Base-by-base conservation (phyloP, 2,113 vertebrate genomes). In the Oryzias melastigma region DNA sequence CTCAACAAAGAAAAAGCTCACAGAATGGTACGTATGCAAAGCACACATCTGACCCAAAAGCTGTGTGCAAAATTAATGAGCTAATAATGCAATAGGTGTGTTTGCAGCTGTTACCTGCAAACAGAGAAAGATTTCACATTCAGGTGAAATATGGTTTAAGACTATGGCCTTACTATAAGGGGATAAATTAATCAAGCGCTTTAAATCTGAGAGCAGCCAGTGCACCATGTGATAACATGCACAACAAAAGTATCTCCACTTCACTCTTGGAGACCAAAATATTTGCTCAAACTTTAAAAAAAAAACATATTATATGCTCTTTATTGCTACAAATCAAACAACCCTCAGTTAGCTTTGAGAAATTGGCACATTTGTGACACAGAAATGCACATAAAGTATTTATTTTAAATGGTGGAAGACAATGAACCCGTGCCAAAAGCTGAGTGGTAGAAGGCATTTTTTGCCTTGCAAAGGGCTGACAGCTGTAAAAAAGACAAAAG, bases 391-490 rank as follows among this genome's bases (percentile, higher is more conserved):
- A 35, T 35, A 12, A 12, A 35, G 10, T 35, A 2, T 35, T 35
- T 13, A 10, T 35, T 35, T 35, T 35, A 12, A 35, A 35, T 35
- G 35, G 10, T 12, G 10, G 10, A 29, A 29, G 27, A 71, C 57
- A n/a, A 40, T 62, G 77, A 68, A 64, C 73, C 73, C 73, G 76
- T 67, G 67, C 65, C 76, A 81, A 87, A 76, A 84, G 83, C 83
- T 66, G 71, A 77, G 66, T 52, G 70, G 74, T 81, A 80, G 83
- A 83, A 74, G 80, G 57, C 65, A 62, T 70, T 85, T 65, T 86
- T 91, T 90, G 85, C 87, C 85, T 91, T 89, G 86, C 82, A 90
- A 91, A 90, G 87, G 82, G 52, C 20, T 79, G 65, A 29, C 68
- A 84, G 85, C 85, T 77, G 73, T 83, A 73, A 77, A 35, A 35